Evolutionary conservation across 1,140 invertebrate species (phyloP).

Genomic region (Trypoxylus dichotomus): DNA sequence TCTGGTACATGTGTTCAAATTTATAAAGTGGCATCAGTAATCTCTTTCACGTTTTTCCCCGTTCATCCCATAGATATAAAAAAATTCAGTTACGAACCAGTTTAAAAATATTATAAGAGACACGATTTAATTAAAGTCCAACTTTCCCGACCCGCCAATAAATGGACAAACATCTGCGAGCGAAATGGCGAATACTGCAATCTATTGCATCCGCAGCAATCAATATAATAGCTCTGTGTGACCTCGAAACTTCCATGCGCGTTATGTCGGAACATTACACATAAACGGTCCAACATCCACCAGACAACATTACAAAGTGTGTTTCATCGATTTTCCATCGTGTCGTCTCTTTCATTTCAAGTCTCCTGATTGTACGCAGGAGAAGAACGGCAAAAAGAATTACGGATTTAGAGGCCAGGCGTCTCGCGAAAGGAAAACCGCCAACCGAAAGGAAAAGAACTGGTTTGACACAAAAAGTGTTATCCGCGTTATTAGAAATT

Average conservation of each 20-base stretch:
- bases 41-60: no score
- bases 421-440: no score
- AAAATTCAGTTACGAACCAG: not conserved
- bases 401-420: no score
- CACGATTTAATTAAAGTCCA: constrained; percentile 8
- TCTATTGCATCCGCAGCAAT: constrained; percentile 38
- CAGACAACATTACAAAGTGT: not conserved
- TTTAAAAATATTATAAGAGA: not conserved
- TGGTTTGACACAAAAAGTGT: no score
- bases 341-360: no score
- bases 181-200: constrained; percentile 33
- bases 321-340: not conserved
- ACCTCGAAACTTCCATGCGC: constrained; percentile 38
- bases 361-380: no score
- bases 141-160: not conserved
- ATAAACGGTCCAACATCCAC: constrained; percentile 6
- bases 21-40: no score
- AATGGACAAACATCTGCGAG: constrained; percentile 34
- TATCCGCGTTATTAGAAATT: no score
- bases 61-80: not conserved
- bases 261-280: not conserved
- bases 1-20: no score
- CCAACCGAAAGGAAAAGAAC: no score
- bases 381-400: no score
- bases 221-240: constrained; percentile 36